Evolutionary conservation across 2,113 vertebrate genomes (phyloP), one percentile per base, ranked within the genome.

Genomic region (Chaetops frenatus): DNA sequence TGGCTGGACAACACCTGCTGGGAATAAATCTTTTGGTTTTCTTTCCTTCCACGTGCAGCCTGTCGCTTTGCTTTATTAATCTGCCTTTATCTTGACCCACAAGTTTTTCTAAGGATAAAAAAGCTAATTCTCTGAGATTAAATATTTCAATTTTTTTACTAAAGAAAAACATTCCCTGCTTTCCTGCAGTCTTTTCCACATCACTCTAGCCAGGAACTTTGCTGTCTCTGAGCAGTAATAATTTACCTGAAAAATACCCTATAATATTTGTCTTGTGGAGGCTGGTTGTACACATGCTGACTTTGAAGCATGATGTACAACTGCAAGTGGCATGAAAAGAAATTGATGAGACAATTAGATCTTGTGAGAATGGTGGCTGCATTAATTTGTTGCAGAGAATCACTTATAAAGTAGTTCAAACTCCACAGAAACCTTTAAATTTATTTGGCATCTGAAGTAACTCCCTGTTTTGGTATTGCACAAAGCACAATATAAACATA

Each of bases 321-420:
- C 66, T 76, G 42, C 42, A 87, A 85, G 57, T 65, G 73, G 7
- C 83, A 53, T 62, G 83, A 81, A 81, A 82, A 88, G 44, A 91
- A 95, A 84, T 91, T 73, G 72, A 95, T 88, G 54, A 88, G 58
- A 76, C 91, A 70, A 78, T 91, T 71, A 82, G 72, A 96, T 91
- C 42, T 92, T 94, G 78, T 15, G 65, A 64, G 80, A 74, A 93
- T 51, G 38, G 47, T 53, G 79, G 16, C 61, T 94, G 81, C 89
- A 93, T 88, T 96, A 77, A 80, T 96, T 92, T 92, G 82, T 96
- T 51, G 4, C 58, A 70, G 51, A 94, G 77, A 74, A 95, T 76
- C 62, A 51, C 73, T 86, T 79, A 82, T 74, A 95, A 78, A 89
- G 58, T 67, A 93, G 92, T 94, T 72, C 71, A 61, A 79, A 94